phyloP scores from a whole-genome alignment of 2,113 vertebrate species.

The Petroica traversi region DNA sequence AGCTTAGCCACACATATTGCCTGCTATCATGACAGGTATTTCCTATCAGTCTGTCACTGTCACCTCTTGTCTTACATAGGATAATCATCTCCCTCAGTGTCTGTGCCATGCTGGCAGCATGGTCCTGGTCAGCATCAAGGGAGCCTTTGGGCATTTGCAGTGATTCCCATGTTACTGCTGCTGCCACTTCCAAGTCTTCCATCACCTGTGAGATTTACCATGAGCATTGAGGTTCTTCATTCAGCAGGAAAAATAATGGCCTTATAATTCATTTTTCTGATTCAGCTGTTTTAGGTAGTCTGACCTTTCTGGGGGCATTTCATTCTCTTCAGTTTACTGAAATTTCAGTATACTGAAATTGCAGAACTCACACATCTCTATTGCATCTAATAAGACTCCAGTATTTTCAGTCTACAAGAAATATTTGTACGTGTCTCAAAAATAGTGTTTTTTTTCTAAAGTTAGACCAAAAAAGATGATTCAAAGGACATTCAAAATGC shows the following conservation, averaged over 20 bases:
- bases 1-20: conserved; percentile 3
- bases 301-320: not conserved
- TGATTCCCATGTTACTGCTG: not conserved
- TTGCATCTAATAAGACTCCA: not conserved
- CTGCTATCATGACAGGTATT: conserved; percentile 20
- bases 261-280: not conserved
- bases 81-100: not conserved
- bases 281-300: not conserved
- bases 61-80: not conserved
- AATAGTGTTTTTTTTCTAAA: not conserved
- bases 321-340: not conserved
- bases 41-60: conserved; percentile 41
- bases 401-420: not conserved
- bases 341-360: not conserved
- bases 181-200: not conserved
- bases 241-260: not conserved
- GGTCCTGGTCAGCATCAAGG: not conserved
- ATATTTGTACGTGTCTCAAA: not conserved
- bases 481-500: not conserved
- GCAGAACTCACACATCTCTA: not conserved
- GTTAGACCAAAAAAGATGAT: not conserved
- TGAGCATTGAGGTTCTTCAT: not conserved
- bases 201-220: not conserved
- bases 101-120: not conserved
- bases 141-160: not conserved